A percentile compares a stretch with the other conserved stretches of the same genome.
Conservation (phyloP, 2,888 invertebrate genomes). For the Cyaniris semiargus region DNA sequence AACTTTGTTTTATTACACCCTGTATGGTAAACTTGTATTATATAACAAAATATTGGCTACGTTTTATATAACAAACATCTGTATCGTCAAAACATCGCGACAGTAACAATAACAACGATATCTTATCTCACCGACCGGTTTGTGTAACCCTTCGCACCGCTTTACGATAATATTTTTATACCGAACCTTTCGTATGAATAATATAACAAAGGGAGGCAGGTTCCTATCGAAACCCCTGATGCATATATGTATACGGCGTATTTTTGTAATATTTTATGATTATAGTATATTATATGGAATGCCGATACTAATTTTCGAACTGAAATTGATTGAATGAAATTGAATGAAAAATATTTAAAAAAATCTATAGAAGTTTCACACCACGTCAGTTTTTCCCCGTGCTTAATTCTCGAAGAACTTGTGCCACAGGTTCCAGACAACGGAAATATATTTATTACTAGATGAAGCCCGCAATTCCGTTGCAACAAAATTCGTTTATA, state of each 20-base stretch:
- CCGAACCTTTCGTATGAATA: slow-evolving; percentile 24
- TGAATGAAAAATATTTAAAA: no score
- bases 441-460: no score
- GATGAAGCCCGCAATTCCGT: no score
- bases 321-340: no score
- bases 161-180: slow-evolving; percentile 29
- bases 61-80: neutral
- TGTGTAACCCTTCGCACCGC: neutral
- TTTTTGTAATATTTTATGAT: neutral
- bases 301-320: neutral
- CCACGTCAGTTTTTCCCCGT: no score
- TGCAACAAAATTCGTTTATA: no score
- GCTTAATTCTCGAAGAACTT: no score
- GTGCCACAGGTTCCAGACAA: no score
- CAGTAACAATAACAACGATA: neutral
- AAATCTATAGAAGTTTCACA: no score
- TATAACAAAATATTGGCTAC: no score
- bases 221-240: slow-evolving; percentile 3
- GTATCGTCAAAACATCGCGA: neutral
- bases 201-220: slow-evolving; percentile 20
- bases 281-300: neutral
- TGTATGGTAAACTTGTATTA: no score
- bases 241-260: neutral
- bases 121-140: neutral
- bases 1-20: neutral